Percentiles rank a stretch among this genome's conserved stretches.
These are phyloP conservation scores for Meliscaeva auricollis DNA, from an alignment of 2,888 invertebrate genomes.

Conservation along the genomic window DNA sequence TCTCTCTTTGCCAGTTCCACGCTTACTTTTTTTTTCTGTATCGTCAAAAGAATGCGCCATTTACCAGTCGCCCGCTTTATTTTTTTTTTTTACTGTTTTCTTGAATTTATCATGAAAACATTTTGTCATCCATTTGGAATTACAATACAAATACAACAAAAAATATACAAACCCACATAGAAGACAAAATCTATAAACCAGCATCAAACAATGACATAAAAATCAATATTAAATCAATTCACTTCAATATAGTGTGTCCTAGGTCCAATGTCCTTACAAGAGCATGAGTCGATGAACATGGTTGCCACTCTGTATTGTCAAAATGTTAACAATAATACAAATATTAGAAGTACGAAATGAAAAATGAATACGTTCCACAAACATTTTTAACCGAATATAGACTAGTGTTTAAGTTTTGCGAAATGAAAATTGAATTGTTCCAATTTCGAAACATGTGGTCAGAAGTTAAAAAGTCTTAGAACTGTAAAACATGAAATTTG, in stretches of 20 bases:
- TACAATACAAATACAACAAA: slow-evolving; percentile 39
- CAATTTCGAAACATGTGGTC: too few species aligned
- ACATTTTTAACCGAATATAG: too few species aligned
- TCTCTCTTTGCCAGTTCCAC: slow-evolving; percentile 3
- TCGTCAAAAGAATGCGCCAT: neutral
- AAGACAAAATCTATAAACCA: slow-evolving; percentile 52
- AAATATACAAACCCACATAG: slow-evolving; percentile 2
- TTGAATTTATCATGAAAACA: slow-evolving; percentile 18
- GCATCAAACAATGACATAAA: slow-evolving; percentile 64
- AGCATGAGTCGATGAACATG: neutral
- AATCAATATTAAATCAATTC: slow-evolving; percentile 72
- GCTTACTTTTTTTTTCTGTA: neutral
- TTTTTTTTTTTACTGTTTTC: slow-evolving; percentile 18
- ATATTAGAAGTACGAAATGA: too few species aligned
- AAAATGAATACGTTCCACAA: too few species aligned
- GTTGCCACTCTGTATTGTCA: neutral
- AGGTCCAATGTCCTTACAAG: slow-evolving; percentile 59
- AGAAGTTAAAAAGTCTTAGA: too few species aligned
- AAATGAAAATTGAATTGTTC: too few species aligned
- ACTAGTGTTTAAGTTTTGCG: too few species aligned
- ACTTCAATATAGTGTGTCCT: slow-evolving; percentile 49
- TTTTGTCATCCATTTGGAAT: slow-evolving; percentile 45
- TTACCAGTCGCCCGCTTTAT: slow-evolving; percentile 22
- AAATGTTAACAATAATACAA: too few species aligned
- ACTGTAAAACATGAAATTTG: too few species aligned